These are phyloP conservation scores for Eretmocerus hayati DNA, from an alignment of 2,888 invertebrate genomes.

Conservation along the genomic window DNA sequence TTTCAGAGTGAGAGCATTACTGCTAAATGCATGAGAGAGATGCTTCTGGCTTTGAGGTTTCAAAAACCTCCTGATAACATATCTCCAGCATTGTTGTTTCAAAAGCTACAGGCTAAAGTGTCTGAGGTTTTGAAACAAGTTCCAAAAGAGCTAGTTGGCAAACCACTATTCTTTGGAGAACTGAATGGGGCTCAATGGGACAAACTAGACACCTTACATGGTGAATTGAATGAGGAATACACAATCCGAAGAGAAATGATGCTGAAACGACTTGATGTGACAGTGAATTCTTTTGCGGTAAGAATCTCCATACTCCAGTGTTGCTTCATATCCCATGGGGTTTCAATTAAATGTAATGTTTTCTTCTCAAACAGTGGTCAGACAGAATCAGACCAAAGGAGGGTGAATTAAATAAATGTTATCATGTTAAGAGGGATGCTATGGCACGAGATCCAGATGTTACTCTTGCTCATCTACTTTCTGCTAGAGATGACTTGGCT, in stretches of 20 bases:
- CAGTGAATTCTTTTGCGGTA: constrained; percentile 92
- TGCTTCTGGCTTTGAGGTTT: constrained; percentile 72
- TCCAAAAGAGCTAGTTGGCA: constrained; percentile 59
- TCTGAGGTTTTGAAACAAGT: constrained; percentile 58
- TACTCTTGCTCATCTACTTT: constrained; percentile 69
- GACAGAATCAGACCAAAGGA: constrained; percentile 69
- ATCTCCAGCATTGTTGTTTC: constrained; percentile 67
- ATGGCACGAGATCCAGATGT: constrained; percentile 59
- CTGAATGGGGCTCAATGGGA: constrained; percentile 80
- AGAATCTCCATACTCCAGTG: constrained; percentile 17
- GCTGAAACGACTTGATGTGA: constrained; percentile 87
- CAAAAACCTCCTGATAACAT: constrained; percentile 85
- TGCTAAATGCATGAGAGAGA: constrained; percentile 69
- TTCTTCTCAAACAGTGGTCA: constrained; percentile 61
- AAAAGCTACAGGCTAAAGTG: constrained; percentile 66
- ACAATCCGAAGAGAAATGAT: constrained; percentile 76
- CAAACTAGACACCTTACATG: constrained; percentile 60
- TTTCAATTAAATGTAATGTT: too few relatives aligned
- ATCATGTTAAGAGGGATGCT: constrained; percentile 50
- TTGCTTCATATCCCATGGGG: too few relatives aligned
- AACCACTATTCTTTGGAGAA: constrained; percentile 66
- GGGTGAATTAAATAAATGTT: constrained; percentile 59
- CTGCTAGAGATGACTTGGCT: constrained; percentile 76
- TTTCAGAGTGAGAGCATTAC: constrained; percentile 73
- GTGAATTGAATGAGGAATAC: constrained; percentile 76